Percentiles rank a stretch among this genome's conserved stretches.
These are phyloP conservation scores for Lamprotornis superbus DNA, from an alignment of 2,113 vertebrate genomes.

Conservation along the genomic window DNA sequence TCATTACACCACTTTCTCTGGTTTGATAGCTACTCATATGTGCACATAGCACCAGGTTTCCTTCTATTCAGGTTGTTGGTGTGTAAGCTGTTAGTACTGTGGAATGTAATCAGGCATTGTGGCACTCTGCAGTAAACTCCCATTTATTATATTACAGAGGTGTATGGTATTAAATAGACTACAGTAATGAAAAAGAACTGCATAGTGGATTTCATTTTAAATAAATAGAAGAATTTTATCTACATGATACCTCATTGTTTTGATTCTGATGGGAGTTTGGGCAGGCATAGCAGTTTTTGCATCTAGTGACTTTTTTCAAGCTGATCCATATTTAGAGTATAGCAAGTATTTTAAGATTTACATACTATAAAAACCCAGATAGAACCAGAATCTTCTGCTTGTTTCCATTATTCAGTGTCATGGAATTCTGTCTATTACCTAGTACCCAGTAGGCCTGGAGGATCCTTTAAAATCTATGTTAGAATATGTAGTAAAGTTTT, in stretches of 20 bases:
- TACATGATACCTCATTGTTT: background rate
- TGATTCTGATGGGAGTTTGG: slow-evolving; percentile 1
- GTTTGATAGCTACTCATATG: background rate
- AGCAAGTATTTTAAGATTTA: background rate
- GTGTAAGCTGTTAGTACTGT: background rate
- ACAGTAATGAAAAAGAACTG: background rate
- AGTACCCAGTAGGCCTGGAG: background rate
- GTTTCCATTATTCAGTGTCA: background rate
- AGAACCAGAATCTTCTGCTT: background rate
- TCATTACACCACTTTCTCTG: slow-evolving; percentile 38
- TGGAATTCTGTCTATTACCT: background rate
- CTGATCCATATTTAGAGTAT: background rate
- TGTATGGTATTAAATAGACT: background rate
- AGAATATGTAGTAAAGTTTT: background rate
- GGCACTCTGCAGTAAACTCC: background rate
- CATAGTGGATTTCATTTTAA: background rate
- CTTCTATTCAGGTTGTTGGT: slow-evolving; percentile 6
- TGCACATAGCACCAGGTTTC: slow-evolving; percentile 25
- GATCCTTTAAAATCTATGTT: background rate
- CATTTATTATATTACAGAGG: background rate
- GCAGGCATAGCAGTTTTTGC: background rate
- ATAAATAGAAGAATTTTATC: slow-evolving; percentile 1
- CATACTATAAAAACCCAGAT: background rate
- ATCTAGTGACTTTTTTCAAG: background rate
- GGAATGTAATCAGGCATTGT: background rate